A percentile compares a stretch with the other conserved stretches of the same genome.
Evolutionary conservation across 2,888 invertebrate genomes (phyloP).

Genomic region (Dolichomitus sp.): DNA sequence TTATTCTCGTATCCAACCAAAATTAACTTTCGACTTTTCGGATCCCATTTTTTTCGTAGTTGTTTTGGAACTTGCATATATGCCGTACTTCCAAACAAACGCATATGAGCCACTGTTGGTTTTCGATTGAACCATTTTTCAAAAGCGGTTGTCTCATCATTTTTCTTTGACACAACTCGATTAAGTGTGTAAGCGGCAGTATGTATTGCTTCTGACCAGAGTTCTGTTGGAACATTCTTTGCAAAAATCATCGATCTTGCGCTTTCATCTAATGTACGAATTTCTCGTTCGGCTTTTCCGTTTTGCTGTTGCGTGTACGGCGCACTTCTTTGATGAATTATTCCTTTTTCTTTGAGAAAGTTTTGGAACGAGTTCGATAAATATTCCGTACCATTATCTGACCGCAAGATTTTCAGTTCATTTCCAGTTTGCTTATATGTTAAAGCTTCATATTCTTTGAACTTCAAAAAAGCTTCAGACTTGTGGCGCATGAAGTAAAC

Average conservation of each 20-base stretch:
- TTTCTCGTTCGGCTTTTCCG: slow-evolving; percentile 16
- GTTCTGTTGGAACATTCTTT: background rate
- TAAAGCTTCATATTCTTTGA: slow-evolving; percentile 32
- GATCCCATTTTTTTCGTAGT: background rate
- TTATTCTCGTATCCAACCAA: slow-evolving; percentile 20
- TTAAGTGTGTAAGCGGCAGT: slow-evolving; percentile 13
- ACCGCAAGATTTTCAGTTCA: slow-evolving; percentile 41
- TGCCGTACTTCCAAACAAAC: slow-evolving; percentile 8
- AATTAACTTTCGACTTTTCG: background rate
- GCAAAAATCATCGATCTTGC: slow-evolving; percentile 30
- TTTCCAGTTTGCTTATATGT: slow-evolving; percentile 30
- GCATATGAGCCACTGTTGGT: background rate
- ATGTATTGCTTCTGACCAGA: slow-evolving; percentile 31
- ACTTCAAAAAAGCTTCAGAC: slow-evolving; percentile 24
- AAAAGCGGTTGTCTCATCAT: background rate
- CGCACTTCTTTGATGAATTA: slow-evolving; percentile 13
- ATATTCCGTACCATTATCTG: slow-evolving; percentile 54
- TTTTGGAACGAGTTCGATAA: slow-evolving; percentile 11
- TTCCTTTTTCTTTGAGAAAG: background rate
- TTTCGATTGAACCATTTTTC: slow-evolving; percentile 19
- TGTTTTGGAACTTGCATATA: slow-evolving; percentile 25
- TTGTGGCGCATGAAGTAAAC: slow-evolving; percentile 55
- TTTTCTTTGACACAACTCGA: background rate
- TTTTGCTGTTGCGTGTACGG: slow-evolving; percentile 5
- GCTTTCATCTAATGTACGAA: slow-evolving; percentile 12